phyloP scores from a whole-genome alignment of 2,113 vertebrate genomes.

The Tachycineta bicolor region DNA sequence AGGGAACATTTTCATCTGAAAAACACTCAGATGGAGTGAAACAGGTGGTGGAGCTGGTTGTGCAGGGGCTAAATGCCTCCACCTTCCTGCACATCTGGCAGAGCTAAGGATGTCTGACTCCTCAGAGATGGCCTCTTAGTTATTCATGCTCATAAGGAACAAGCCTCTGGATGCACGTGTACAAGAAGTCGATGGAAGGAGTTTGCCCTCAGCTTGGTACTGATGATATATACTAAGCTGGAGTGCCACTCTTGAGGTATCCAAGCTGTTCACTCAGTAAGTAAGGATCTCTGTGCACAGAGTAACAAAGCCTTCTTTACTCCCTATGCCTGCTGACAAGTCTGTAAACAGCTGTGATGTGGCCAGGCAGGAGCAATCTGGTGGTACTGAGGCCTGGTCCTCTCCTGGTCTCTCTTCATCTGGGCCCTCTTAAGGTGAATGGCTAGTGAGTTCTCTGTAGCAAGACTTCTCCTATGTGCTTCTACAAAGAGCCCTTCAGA shows the following conservation, averaged over 20 bases:
- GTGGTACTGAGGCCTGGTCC: not conserved
- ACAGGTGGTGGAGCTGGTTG: not conserved
- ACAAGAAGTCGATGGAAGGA: not conserved
- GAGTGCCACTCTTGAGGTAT: not conserved
- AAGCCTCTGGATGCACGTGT: not conserved
- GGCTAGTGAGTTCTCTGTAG: not conserved
- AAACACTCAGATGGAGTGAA: not conserved
- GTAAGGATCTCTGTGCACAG: not conserved
- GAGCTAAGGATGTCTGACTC: not conserved
- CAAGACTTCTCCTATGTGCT: not conserved
- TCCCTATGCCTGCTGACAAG: not conserved
- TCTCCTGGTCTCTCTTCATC: not conserved
- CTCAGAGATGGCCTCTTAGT: not conserved
- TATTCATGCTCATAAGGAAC: not conserved
- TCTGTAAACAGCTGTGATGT: not conserved
- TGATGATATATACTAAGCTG: not conserved
- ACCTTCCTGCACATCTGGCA: not conserved
- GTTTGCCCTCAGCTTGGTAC: not conserved
- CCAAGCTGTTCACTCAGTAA: not conserved
- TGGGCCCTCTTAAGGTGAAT: not conserved
- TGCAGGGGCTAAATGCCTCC: not conserved
- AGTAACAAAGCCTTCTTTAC: not conserved
- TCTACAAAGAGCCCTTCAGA: not conserved
- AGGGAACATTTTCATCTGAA: not conserved
- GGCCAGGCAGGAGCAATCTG: not conserved